phyloP scores from a whole-genome alignment of 2,797 vertebrate species.

The Leptoclinus maculatus region DNA sequence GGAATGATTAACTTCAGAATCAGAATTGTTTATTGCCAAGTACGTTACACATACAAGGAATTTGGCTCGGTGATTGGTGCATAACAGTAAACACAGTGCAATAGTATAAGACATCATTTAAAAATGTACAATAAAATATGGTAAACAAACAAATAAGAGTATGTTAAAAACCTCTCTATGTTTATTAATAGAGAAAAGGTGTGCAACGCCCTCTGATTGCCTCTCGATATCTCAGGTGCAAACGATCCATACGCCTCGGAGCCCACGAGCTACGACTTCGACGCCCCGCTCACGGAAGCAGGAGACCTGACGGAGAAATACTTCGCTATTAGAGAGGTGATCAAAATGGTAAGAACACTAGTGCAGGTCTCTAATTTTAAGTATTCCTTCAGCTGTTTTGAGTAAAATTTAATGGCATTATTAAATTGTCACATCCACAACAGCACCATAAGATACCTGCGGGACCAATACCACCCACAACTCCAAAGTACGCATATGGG shows the following conservation, averaged over 20 bases:
- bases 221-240: conserved; percentile 83
- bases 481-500: conserved; percentile 94
- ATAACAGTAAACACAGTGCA: too few relatives aligned
- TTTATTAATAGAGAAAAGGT: too few relatives aligned
- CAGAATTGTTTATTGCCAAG: too few relatives aligned
- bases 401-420: neutral
- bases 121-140: too few relatives aligned
- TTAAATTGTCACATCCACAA: neutral
- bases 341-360: conserved; percentile 87
- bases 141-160: too few relatives aligned
- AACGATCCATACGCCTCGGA: conserved; percentile 89
- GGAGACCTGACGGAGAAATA: conserved; percentile 97
- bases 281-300: conserved; percentile 92
- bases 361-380: neutral
- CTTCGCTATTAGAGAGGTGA: conserved; percentile 89
- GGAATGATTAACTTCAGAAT: neutral
- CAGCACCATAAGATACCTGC: conserved; percentile 90
- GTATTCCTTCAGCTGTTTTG: neutral
- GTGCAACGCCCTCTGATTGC: neutral
- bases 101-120: too few relatives aligned
- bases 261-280: conserved; percentile 97
- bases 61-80: too few relatives aligned
- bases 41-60: too few relatives aligned
- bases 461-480: conserved; percentile 90
- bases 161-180: too few relatives aligned